phyloP scores from a whole-genome alignment of 2,113 vertebrate genomes.

The Ceyx cyanopectus region DNA sequence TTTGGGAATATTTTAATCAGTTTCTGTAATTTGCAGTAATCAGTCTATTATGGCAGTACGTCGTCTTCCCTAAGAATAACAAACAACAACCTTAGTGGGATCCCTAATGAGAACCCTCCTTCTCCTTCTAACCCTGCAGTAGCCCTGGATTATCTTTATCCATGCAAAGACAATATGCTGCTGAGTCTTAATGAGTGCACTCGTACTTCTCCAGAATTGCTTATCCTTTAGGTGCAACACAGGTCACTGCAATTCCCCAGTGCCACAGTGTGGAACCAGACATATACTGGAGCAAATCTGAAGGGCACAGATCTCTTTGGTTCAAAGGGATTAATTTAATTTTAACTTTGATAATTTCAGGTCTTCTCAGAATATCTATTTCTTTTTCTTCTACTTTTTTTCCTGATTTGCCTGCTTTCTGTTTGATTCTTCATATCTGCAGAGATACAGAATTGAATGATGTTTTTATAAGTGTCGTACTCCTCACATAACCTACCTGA shows the following conservation, averaged over 20 bases:
- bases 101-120: not conserved
- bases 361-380: not conserved
- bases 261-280: not conserved
- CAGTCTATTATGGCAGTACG: not conserved
- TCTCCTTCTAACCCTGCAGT: not conserved
- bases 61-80: not conserved
- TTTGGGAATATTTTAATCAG: not conserved
- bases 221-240: not conserved
- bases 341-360: not conserved
- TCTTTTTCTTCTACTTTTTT: not conserved
- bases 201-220: not conserved
- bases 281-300: not conserved
- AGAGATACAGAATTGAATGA: not conserved
- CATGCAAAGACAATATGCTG: not conserved
- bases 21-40: not conserved
- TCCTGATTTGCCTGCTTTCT: not conserved
- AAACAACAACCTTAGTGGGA: not conserved
- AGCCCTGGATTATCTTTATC: not conserved
- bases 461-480: not conserved
- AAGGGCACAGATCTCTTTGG: not conserved
- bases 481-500: not conserved
- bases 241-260: not conserved
- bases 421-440: not conserved
- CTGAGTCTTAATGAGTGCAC: not conserved
- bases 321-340: not conserved